Percentiles rank a stretch among this genome's conserved stretches.
These are phyloP conservation scores for Epinephelus malabaricus DNA, from an alignment of 2,797 vertebrate species.

Conservation along the genomic window DNA sequence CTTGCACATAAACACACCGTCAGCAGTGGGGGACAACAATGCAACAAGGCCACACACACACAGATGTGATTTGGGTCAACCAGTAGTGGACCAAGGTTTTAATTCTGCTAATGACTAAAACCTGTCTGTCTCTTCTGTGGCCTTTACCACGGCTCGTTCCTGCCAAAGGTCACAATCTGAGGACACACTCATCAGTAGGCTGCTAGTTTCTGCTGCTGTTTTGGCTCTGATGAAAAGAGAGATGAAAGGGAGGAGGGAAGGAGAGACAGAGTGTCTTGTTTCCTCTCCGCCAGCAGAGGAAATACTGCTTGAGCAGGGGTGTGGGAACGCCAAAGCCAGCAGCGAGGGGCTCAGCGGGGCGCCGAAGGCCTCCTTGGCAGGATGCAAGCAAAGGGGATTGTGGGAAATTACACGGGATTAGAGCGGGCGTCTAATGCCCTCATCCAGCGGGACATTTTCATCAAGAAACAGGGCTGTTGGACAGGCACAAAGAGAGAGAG, in stretches of 20 bases:
- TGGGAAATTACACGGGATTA: conserved; percentile 89
- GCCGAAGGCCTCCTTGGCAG: conserved; percentile 85
- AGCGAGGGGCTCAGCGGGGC: conserved; percentile 78
- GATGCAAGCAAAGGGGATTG: conserved; percentile 86
- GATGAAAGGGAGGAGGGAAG: conserved; percentile 68
- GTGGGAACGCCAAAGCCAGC: conserved; percentile 80
- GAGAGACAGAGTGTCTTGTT: conserved; percentile 68
- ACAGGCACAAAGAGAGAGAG: conserved; percentile 71
- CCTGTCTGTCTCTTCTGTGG: conserved; percentile 52
- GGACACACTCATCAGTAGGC: conserved; percentile 53
- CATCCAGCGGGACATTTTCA: conserved; percentile 85
- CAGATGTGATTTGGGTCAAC: conserved; percentile 72
- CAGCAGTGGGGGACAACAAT: conserved; percentile 61
- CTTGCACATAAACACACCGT: conserved; percentile 49
- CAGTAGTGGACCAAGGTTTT: conserved; percentile 64
- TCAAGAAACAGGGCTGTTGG: conserved; percentile 79
- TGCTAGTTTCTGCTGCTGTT: conserved; percentile 44
- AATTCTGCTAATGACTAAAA: conserved; percentile 74
- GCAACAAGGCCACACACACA: conserved; percentile 51
- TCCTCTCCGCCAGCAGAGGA: conserved; percentile 71
- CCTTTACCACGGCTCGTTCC: conserved; percentile 12
- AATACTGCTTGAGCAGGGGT: conserved; percentile 75
- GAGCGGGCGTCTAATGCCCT: conserved; percentile 83
- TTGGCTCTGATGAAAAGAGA: conserved; percentile 60
- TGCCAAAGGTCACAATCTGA: conserved; percentile 57